Evolutionary conservation across 1,140 invertebrate species (phyloP).

Genomic region (Cataglyphis hispanica): DNA sequence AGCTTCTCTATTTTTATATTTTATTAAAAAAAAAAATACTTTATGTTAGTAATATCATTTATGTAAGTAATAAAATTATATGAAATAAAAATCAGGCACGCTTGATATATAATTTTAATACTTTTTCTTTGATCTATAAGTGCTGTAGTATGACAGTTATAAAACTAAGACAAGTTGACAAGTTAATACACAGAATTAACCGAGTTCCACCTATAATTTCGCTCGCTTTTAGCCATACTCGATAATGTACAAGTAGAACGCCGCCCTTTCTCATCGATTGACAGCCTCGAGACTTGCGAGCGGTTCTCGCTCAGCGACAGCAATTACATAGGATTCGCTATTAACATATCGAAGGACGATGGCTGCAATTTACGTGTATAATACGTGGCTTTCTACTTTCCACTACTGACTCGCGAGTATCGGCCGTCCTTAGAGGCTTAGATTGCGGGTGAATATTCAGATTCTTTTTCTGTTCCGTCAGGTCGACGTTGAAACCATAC

Average conservation of each 20-base stretch:
- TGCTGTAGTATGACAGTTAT: neutral
- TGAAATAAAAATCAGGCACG: neutral
- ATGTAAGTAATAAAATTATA: neutral
- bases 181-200: neutral
- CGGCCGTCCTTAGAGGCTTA: constrained; percentile 2
- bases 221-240: neutral
- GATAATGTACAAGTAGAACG: neutral
- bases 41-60: neutral
- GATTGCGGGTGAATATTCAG: constrained; percentile 68
- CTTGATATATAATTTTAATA: neutral
- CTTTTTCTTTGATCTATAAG: neutral
- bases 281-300: neutral
- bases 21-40: neutral
- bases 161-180: neutral
- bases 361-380: constrained; percentile 2
- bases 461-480: constrained; percentile 65
- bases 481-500: constrained; percentile 27
- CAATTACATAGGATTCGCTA: constrained; percentile 47
- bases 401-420: constrained; percentile 42
- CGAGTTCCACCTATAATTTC: constrained; percentile 14
- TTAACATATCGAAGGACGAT: constrained; percentile 55
- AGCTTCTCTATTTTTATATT: neutral
- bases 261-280: constrained; percentile 10
- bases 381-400: constrained; percentile 70
- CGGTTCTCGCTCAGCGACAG: constrained; percentile 15